Conservation (phyloP, 2,888 invertebrate species). For the Lithodes maja region DNA sequence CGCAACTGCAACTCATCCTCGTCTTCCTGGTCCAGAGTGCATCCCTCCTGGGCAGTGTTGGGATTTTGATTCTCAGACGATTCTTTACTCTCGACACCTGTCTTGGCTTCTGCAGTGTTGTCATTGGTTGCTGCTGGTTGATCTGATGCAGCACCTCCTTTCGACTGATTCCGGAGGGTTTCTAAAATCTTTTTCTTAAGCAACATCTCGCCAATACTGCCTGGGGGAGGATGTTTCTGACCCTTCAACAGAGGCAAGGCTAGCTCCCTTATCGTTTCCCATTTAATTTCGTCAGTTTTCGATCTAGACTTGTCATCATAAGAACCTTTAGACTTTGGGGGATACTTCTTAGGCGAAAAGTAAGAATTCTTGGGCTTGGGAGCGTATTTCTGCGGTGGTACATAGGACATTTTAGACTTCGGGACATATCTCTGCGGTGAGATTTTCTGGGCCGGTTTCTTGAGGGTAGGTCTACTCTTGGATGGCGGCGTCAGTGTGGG, state of each 20-base stretch:
- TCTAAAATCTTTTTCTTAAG: constrained; percentile 49
- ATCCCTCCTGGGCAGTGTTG: background rate
- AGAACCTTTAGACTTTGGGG: background rate
- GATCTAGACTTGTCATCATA: background rate
- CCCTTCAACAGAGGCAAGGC: background rate
- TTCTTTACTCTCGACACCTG: background rate
- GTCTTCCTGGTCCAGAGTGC: constrained; percentile 51
- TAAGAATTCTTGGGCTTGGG: no score
- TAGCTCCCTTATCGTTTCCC: no score
- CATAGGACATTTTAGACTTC: no score
- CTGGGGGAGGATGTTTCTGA: constrained; percentile 43
- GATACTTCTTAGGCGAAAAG: background rate
- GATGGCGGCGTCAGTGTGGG: background rate
- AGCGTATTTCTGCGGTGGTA: no score
- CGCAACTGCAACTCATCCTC: constrained; percentile 57
- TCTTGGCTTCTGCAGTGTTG: background rate
- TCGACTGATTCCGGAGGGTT: background rate
- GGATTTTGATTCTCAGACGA: background rate
- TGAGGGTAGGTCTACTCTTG: no score
- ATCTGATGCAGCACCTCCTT: background rate
- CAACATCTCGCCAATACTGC: constrained; percentile 67
- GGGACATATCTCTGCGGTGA: no score
- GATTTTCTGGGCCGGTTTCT: no score
- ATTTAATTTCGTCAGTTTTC: background rate
- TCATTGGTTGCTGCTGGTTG: background rate